Evolutionary conservation across 2,888 invertebrate genomes (phyloP), one percentile per base, ranked within the genome.

Genomic region (Pharmacophagus antenor): DNA sequence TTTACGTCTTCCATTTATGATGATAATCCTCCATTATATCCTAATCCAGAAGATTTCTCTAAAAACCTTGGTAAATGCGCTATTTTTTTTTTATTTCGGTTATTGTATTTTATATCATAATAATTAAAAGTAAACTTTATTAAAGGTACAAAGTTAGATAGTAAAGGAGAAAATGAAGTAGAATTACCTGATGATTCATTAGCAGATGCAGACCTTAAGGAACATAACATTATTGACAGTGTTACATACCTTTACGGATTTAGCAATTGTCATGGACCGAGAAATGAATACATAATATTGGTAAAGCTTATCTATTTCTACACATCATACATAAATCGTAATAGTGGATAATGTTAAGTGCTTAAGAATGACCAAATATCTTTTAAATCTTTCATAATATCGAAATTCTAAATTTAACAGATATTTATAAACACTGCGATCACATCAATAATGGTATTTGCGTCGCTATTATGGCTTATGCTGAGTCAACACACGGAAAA

Each of bases 221-320:
- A 94, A 65, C 94, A 94, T 69, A 94, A 94, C 68, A 92, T 94
- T 44, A 95, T 95, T 55, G 94, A 95, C 71, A 94, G 94, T 71
- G 92, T 95, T 50, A 94, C 94, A 76, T 95, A 94, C 72, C 90
- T 94, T 42, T 94, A 95, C 68, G 94, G 94, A 2, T 85, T 86
- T 58, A 87, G 82, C 57, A 86, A 93, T 88, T 76, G 92, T 81
- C 74, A 92, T 76, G 79, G 88, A 65, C 73, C 88, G 67, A 72
- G 91, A 68, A 80, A 86, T 65, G 76, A 92, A 77, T 82, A 92
- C 91, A 82, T 92, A 77, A 79, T 84, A 63, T 82, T 82, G 91
- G 93, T 88, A 65, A 77, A 73, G 61, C 15, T 25, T 49, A 20
- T 12, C 15, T 31, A 15, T 27, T 27, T 37, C n/a, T 37, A n/a